Percentiles rank a stretch among this genome's conserved stretches.
Evolutionary conservation across 2,797 vertebrate genomes (phyloP).

Genomic region (Aphelocoma californica): DNA sequence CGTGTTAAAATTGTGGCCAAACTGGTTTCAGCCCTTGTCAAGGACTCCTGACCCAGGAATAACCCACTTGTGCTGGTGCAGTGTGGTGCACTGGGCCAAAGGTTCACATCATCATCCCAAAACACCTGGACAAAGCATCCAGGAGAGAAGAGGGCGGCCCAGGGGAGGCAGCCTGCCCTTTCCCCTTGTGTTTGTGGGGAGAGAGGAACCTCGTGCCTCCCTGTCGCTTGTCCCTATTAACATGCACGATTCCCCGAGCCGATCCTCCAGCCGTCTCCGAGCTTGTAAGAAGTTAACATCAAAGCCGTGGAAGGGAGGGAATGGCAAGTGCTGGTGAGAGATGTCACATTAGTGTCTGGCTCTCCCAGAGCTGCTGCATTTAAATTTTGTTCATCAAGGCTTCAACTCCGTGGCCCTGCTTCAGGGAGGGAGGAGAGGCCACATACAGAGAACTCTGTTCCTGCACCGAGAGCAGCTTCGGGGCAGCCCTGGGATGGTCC

Average conservation of each 20-base stretch:
- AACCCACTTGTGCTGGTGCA: accelerated
- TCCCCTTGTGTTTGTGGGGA: slow-evolving; percentile 58
- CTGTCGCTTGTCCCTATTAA: slow-evolving; percentile 69
- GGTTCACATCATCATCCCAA: neutral
- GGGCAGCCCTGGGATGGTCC: neutral
- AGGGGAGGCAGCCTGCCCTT: accelerated
- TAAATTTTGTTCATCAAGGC: slow-evolving; percentile 66
- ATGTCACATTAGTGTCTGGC: slow-evolving; percentile 71
- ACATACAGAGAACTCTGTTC: neutral
- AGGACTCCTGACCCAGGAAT: neutral
- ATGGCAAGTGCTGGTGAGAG: slow-evolving; percentile 51
- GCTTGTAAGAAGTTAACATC: slow-evolving; percentile 72
- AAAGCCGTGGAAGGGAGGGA: slow-evolving; percentile 49
- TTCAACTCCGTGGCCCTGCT: slow-evolving; percentile 3
- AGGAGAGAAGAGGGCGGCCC: neutral
- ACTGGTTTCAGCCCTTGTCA: neutral
- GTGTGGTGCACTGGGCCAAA: accelerated
- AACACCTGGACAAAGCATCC: neutral
- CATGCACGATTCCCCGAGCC: slow-evolving; percentile 74
- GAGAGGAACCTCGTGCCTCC: neutral
- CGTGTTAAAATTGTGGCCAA: neutral
- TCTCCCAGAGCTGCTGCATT: slow-evolving; percentile 74
- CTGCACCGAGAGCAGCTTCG: accelerated
- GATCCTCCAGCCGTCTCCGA: slow-evolving; percentile 74
- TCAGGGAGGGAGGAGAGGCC: neutral